Percentiles rank a stretch among this genome's conserved stretches.
Evolutionary conservation across 2,113 vertebrate genomes (phyloP).

Genomic region (Stomatorhinus ivindoensis): DNA sequence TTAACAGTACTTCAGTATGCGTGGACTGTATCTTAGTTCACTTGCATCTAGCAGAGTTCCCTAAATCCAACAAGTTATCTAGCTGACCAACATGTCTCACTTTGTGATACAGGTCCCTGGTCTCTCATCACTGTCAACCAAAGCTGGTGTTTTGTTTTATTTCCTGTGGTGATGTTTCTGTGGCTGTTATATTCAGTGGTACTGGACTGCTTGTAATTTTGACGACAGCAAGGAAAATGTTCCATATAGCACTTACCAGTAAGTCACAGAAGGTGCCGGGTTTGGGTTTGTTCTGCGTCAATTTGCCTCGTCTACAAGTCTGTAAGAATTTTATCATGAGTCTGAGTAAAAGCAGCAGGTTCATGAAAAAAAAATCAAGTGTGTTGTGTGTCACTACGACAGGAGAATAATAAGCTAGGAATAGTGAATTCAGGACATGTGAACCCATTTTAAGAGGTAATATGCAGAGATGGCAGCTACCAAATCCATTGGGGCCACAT

Average conservation of each 20-base stretch:
- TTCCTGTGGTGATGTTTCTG: neutral
- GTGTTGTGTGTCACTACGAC: neutral
- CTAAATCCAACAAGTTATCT: neutral
- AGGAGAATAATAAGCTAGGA: neutral
- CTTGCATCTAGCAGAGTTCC: neutral
- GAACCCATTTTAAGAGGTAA: neutral
- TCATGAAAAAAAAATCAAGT: neutral
- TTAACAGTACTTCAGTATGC: neutral
- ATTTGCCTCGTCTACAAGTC: neutral
- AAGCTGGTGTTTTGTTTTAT: neutral
- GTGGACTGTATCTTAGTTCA: neutral
- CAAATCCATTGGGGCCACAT: neutral
- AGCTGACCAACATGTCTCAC: neutral
- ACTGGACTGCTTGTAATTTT: neutral
- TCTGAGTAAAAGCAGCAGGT: neutral
- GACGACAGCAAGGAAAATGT: neutral
- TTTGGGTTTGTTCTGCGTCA: neutral
- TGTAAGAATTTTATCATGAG: neutral
- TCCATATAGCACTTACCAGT: neutral
- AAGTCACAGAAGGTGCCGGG: neutral
- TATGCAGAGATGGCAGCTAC: neutral
- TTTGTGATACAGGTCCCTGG: neutral
- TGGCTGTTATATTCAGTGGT: neutral
- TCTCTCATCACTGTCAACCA: neutral
- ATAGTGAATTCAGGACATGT: neutral